These are phyloP conservation scores for Hesperophylax magnus DNA, from an alignment of 1,140 invertebrate genomes.

Conservation along the genomic window DNA sequence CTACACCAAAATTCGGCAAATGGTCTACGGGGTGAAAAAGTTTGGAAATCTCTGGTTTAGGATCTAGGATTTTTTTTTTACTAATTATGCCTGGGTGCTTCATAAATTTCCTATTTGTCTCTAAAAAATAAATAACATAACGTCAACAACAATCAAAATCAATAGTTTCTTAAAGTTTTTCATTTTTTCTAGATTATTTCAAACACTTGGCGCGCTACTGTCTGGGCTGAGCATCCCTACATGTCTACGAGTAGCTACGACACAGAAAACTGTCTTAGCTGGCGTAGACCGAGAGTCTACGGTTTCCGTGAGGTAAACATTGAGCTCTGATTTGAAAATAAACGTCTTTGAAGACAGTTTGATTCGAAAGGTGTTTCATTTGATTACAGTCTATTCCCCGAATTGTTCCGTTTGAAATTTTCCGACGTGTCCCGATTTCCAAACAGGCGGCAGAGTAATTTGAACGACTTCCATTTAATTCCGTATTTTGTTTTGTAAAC, in stretches of 20 bases:
- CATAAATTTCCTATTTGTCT: too few species aligned
- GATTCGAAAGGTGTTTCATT: constrained; percentile 31
- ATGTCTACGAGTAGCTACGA: neutral
- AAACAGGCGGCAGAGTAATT: neutral
- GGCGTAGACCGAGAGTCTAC: constrained; percentile 11
- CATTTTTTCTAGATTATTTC: too few species aligned
- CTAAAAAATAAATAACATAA: too few species aligned
- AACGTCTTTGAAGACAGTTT: constrained; percentile 25
- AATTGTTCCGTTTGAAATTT: neutral
- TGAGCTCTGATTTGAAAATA: constrained; percentile 25
- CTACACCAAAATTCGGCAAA: too few species aligned
- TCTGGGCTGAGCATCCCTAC: too few species aligned
- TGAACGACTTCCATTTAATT: neutral
- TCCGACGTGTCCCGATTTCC: neutral
- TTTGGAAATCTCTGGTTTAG: too few species aligned
- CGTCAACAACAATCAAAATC: too few species aligned
- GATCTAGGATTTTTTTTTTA: too few species aligned
- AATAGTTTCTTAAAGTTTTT: too few species aligned
- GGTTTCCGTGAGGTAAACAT: constrained; percentile 2
- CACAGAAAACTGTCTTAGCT: constrained; percentile 16
- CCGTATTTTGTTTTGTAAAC: constrained; percentile 1
- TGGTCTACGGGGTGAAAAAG: too few species aligned
- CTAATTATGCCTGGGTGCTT: too few species aligned
- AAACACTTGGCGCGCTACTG: too few species aligned
- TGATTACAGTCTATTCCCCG: constrained; percentile 7